Percentiles rank a stretch among this genome's conserved stretches.
Conservation (phyloP, 2,797 vertebrate genomes). For the Gadopsis bispinosus region DNA sequence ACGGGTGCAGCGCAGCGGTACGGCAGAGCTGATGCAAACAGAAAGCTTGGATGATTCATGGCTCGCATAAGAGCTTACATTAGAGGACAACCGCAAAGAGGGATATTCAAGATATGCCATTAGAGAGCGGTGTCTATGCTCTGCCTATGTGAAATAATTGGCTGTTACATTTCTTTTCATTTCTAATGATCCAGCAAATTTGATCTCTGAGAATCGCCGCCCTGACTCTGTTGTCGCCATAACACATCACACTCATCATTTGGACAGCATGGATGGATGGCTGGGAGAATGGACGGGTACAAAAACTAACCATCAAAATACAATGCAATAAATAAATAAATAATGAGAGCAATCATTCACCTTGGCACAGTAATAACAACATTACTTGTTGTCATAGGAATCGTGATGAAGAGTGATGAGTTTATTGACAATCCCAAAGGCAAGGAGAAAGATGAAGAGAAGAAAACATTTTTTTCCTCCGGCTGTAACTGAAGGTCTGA, state of each 20-base stretch:
- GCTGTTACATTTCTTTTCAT: conserved; percentile 69
- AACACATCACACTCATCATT: conserved; percentile 44
- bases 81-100: conserved; percentile 51
- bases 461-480: not conserved
- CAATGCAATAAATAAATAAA: conserved; percentile 28
- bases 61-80: conserved; percentile 58
- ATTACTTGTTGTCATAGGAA: conserved; percentile 26
- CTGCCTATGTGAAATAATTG: conserved; percentile 70
- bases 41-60: conserved; percentile 67
- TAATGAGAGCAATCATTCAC: conserved; percentile 20
- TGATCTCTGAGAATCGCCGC: conserved; percentile 55
- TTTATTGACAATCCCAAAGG: conserved; percentile 24
- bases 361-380: conserved; percentile 13
- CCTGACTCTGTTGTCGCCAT: conserved; percentile 32
- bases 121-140: conserved; percentile 32
- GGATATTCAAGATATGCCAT: conserved; percentile 46
- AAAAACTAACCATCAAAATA: conserved; percentile 41
- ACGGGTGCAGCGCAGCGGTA: conserved; percentile 42
- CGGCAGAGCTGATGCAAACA: conserved; percentile 60
- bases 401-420: conserved; percentile 18
- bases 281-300: conserved; percentile 1
- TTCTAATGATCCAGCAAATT: conserved; percentile 80
- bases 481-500: not conserved
- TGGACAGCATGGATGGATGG: conserved; percentile 43
- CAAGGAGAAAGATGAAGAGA: not conserved